Evolutionary conservation across 2,113 vertebrate genomes (phyloP).

Genomic region (Colistium nudipinnis): DNA sequence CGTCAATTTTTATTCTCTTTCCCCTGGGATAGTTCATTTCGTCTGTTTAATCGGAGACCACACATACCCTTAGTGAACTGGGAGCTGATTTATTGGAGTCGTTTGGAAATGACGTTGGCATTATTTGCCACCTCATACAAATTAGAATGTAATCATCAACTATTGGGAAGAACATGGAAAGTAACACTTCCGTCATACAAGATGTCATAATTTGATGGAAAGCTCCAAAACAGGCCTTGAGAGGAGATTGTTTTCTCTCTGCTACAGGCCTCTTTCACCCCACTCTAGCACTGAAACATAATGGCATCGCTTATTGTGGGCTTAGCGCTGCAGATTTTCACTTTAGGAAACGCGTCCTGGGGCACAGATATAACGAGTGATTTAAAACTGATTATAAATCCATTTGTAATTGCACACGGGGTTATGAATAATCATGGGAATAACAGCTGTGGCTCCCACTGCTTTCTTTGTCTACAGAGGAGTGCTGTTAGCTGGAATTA

Average conservation of each 20-base stretch:
- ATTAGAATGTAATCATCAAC: constrained; percentile 1
- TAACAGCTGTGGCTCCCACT: constrained; percentile 58
- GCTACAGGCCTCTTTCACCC: not conserved
- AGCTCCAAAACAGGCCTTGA: constrained; percentile 7
- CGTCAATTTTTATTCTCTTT: not conserved
- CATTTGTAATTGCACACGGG: constrained; percentile 55
- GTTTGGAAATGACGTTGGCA: not conserved
- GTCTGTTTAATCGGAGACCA: not conserved
- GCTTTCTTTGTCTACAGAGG: constrained; percentile 39
- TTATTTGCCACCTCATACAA: not conserved
- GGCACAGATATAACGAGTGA: constrained; percentile 50
- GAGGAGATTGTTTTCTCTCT: constrained; percentile 35
- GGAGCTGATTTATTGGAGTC: constrained; percentile 3
- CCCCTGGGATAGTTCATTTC: constrained; percentile 30
- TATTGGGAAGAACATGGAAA: not conserved
- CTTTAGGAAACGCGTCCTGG: constrained; percentile 54
- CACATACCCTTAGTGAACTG: not conserved
- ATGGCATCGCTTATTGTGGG: constrained; percentile 53
- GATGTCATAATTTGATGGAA: not conserved
- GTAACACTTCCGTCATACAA: not conserved
- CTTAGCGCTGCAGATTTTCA: constrained; percentile 29
- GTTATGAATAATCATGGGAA: constrained; percentile 57
- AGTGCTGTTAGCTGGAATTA: constrained; percentile 48
- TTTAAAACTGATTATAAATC: constrained; percentile 68
- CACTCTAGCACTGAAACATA: constrained; percentile 27